phyloP scores from a whole-genome alignment of 2,113 vertebrate genomes.

The Nothocercus nigrocapillus region DNA sequence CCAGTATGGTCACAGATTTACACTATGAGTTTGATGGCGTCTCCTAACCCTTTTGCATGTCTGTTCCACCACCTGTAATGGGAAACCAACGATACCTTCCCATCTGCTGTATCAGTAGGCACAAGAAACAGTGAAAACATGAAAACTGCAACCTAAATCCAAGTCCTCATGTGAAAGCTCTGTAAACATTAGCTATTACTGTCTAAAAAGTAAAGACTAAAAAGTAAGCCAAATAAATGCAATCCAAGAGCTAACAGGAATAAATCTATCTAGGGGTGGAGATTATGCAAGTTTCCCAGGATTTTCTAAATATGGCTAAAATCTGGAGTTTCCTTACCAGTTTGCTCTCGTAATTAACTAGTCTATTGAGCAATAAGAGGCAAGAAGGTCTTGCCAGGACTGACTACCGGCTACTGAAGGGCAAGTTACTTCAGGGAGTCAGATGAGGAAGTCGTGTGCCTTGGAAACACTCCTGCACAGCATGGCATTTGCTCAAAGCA shows the following conservation, averaged over 20 bases:
- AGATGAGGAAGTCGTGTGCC: not conserved
- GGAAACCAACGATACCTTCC: not conserved
- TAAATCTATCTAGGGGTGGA: not conserved
- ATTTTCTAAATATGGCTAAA: constrained; percentile 22
- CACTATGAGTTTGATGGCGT: accelerated
- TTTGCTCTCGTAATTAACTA: not conserved
- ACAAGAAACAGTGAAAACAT: not conserved
- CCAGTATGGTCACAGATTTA: accelerated
- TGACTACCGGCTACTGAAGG: not conserved
- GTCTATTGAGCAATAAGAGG: not conserved
- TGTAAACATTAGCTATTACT: constrained; percentile 20
- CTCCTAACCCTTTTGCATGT: not conserved
- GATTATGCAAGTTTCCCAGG: not conserved
- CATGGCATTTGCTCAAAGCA: not conserved
- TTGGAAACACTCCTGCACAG: not conserved
- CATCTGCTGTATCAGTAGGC: not conserved
- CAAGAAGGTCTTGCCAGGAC: not conserved
- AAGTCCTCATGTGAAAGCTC: not conserved
- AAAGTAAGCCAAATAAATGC: not conserved
- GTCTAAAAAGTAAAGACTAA: not conserved
- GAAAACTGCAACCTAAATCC: not conserved
- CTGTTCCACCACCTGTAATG: not conserved
- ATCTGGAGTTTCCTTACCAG: not conserved
- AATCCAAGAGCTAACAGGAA: constrained; percentile 1
- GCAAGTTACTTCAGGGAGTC: not conserved